Evolutionary conservation across 2,888 invertebrate species (phyloP).

Genomic region (Hypomecis punctinalis): DNA sequence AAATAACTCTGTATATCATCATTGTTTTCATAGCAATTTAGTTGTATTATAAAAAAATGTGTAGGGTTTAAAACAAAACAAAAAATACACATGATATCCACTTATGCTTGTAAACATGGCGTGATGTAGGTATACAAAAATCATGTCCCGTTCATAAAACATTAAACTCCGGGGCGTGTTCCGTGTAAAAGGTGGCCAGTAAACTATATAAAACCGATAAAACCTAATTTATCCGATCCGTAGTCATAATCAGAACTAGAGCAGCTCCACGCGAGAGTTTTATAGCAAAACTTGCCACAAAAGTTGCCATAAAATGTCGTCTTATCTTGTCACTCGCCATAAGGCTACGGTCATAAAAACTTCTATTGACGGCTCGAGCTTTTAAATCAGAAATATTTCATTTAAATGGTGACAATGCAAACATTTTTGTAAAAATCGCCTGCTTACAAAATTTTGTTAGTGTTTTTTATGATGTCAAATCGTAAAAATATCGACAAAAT

Average conservation of each 20-base stretch:
- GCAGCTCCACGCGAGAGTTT: conserved; percentile 30
- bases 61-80: no score
- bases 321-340: conserved; percentile 30
- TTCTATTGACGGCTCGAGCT: conserved; percentile 6
- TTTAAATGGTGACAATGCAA: conserved; percentile 11
- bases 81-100: no score
- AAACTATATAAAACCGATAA: conserved; percentile 39
- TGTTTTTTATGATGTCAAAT: neutral
- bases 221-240: conserved; percentile 37
- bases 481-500: neutral
- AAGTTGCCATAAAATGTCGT: conserved; percentile 27
- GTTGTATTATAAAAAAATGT: no score
- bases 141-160: no score
- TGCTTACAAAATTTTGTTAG: neutral
- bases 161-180: neutral
- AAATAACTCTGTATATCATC: no score
- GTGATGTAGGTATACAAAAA: no score
- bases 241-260: conserved; percentile 35
- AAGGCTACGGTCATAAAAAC: conserved; percentile 22
- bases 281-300: conserved; percentile 27
- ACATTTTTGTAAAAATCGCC: conserved; percentile 2
- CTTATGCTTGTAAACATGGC: no score
- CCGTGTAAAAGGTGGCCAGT: conserved; percentile 27
- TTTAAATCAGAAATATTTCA: conserved; percentile 15
- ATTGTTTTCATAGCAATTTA: no score